Percentiles rank a stretch among this genome's conserved stretches.
Conservation (phyloP, 2,797 vertebrate species). For the Vireo griseus region DNA sequence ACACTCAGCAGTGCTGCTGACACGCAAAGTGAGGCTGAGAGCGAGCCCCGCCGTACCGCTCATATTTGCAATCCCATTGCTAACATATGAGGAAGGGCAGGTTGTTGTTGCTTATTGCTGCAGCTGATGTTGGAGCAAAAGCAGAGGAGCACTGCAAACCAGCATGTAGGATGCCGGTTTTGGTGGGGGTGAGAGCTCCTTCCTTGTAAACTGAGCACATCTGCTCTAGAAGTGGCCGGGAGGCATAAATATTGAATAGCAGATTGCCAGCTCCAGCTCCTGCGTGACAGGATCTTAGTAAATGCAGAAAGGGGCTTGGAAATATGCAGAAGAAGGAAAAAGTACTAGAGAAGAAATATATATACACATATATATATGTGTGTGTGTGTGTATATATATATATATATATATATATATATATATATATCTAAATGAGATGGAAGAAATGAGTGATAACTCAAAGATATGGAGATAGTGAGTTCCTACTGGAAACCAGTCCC, state of each 20-base stretch:
- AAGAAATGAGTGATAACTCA: background rate
- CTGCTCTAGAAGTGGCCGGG: background rate
- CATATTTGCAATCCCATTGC: background rate
- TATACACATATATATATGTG: background rate
- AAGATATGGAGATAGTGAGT: background rate
- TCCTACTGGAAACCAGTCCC: background rate
- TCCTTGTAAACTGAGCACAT: background rate
- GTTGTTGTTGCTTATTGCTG: background rate
- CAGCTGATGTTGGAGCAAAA: background rate
- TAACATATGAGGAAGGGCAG: background rate
- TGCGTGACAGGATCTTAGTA: background rate
- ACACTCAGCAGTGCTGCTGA: background rate
- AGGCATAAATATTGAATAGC: slow-evolving; percentile 29
- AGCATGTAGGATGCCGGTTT: background rate
- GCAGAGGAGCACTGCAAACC: background rate
- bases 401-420: background rate
- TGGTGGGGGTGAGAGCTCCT: background rate
- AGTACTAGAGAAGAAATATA: background rate
- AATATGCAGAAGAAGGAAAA: background rate
- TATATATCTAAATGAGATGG: background rate
- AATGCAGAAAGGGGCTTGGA: background rate
- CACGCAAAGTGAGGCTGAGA: rapidly evolving
- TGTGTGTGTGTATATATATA: too few relatives aligned
- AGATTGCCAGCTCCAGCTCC: background rate
- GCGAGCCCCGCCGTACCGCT: rapidly evolving